These are phyloP conservation scores for Threskiornis aethiopicus DNA, from an alignment of 2,797 vertebrate genomes.

Conservation along the genomic window DNA sequence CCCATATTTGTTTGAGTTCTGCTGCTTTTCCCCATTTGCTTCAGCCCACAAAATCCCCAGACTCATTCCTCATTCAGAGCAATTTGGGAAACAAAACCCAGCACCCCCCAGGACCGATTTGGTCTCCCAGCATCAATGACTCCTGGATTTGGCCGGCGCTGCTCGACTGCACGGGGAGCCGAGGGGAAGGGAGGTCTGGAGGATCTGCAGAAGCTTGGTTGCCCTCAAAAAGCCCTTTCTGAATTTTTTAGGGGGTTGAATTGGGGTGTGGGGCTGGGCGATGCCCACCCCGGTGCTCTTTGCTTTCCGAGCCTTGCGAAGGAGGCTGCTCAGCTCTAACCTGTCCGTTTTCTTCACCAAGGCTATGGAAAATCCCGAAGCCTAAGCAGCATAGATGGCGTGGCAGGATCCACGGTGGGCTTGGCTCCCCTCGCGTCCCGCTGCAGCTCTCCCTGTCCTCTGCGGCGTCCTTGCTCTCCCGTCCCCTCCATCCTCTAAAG, in stretches of 20 bases:
- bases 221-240: background rate
- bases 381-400: constrained; percentile 62
- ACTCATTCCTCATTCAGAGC: background rate
- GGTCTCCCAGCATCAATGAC: background rate
- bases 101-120: rapidly evolving
- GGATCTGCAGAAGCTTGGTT: background rate
- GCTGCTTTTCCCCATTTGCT: background rate
- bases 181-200: background rate
- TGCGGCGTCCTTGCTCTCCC: constrained; percentile 50
- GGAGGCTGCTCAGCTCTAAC: background rate
- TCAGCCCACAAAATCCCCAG: constrained; percentile 1
- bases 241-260: background rate
- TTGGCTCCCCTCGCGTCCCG: constrained; percentile 36
- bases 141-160: background rate
- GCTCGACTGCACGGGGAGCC: background rate
- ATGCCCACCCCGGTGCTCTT: background rate
- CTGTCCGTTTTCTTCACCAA: constrained; percentile 69
- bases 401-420: constrained; percentile 53
- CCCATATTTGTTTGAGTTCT: background rate
- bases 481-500: constrained; percentile 43
- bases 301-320: background rate
- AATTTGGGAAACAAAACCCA: background rate
- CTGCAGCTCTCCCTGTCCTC: constrained; percentile 68
- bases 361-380: constrained; percentile 68
- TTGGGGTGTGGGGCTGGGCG: background rate